Conservation (phyloP, 2,113 vertebrate genomes). For the Corydoras maculifer region DNA sequence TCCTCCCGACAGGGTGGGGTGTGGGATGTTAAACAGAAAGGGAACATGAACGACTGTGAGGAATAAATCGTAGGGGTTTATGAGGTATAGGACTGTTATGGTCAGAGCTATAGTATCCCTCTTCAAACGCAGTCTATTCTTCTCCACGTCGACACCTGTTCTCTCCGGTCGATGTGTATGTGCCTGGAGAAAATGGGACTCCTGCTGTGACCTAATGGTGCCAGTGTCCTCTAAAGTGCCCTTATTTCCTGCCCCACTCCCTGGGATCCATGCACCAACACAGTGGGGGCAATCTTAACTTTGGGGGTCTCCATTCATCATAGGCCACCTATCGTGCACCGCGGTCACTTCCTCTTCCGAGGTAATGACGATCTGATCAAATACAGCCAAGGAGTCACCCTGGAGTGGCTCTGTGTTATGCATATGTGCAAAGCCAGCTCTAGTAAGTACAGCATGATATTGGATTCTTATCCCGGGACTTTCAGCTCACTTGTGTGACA, state of each 20-base stretch:
- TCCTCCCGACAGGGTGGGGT: conserved; percentile 69
- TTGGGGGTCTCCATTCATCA: conserved; percentile 78
- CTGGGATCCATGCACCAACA: conserved; percentile 68
- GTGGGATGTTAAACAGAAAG: conserved; percentile 62
- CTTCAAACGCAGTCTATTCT: conserved; percentile 51
- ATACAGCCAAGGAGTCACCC: conserved; percentile 74
- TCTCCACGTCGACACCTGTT: conserved; percentile 65
- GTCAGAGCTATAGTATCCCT: conserved; percentile 26
- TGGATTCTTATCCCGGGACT: conserved; percentile 76
- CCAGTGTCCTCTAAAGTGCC: conserved; percentile 56
- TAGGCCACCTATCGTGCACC: conserved; percentile 63
- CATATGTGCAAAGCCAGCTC: conserved; percentile 1
- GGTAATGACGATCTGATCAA: conserved; percentile 83
- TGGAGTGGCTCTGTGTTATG: conserved; percentile 69
- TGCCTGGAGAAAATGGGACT: conserved; percentile 60
- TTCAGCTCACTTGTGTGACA: conserved; percentile 46
- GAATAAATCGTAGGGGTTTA: conserved; percentile 51
- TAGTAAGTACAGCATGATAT: conserved; percentile 67
- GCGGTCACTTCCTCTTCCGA: conserved; percentile 71
- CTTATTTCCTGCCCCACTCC: conserved; percentile 65
- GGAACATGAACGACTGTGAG: conserved; percentile 42
- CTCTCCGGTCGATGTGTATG: conserved; percentile 38
- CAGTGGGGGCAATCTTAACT: conserved; percentile 65
- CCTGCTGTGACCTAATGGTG: conserved; percentile 68
- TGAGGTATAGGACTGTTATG: conserved; percentile 55